These are phyloP conservation scores for Macrobrachium nipponense DNA, from an alignment of 1,140 invertebrate genomes.

Conservation along the genomic window DNA sequence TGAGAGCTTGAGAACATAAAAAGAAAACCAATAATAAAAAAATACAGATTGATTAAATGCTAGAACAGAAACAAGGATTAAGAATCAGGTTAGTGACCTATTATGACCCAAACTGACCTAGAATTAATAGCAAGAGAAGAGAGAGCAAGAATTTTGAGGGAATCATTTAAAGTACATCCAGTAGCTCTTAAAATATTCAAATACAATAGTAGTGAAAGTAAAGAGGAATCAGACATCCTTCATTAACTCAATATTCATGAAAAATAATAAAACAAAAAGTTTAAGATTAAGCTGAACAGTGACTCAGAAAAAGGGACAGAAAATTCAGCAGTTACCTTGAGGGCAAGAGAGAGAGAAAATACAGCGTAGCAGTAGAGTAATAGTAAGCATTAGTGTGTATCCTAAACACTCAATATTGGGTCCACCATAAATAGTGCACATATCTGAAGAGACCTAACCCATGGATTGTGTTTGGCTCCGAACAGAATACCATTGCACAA, in stretches of 20 bases:
- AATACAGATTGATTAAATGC: constrained; percentile 28
- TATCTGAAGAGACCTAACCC: constrained; percentile 45
- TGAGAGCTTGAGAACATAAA: constrained; percentile 38
- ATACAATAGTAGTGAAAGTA: constrained; percentile 41
- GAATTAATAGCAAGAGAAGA: constrained; percentile 49
- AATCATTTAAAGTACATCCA: constrained; percentile 53
- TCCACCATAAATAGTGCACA: constrained; percentile 50
- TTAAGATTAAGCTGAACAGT: constrained; percentile 31
- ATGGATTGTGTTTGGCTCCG: constrained; percentile 30
- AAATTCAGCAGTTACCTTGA: constrained; percentile 37
- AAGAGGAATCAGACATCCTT: background rate
- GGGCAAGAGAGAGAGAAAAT: constrained; percentile 56
- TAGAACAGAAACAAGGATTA: constrained; percentile 29
- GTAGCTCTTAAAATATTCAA: constrained; percentile 52
- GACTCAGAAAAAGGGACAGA: constrained; percentile 40
- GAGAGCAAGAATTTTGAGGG: constrained; percentile 55
- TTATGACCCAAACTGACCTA: constrained; percentile 59
- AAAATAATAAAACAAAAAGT: constrained; percentile 18
- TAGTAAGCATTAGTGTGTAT: too few relatives aligned
- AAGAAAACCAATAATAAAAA: too few relatives aligned
- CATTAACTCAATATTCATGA: too few relatives aligned
- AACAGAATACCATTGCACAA: constrained; percentile 51
- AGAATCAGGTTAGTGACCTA: constrained; percentile 54
- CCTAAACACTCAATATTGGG: constrained; percentile 57
- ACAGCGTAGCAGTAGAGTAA: too few relatives aligned